Evolutionary conservation across 2,797 vertebrate species (phyloP), one percentile per base, ranked within the genome.

Genomic region (Ficedula albicollis): DNA sequence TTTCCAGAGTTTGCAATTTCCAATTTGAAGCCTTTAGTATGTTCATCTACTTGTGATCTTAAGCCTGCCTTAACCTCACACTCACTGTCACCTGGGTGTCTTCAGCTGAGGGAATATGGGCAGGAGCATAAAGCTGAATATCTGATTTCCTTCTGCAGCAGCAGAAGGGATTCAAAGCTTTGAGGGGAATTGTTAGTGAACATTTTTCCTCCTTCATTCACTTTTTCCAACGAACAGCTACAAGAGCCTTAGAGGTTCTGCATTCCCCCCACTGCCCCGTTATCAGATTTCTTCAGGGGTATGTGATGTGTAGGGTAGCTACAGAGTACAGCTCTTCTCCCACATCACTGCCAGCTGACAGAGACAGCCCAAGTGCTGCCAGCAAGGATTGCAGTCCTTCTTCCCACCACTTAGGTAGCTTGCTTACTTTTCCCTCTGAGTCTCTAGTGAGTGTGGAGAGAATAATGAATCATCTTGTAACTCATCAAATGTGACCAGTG

Each of bases 401-500:
- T 75, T 79, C 29, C 67, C 26, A 75, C n/a, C 29, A 54, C 25
- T 64, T 87, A 38, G 55, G 16, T 13, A 76, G 30, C 59, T 81
- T 51, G 8, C 29, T 83, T 83, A 39, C 85, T 70, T 81, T 75
- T 70, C 41, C 79, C 13, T 67, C 79, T 67, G 64, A 63, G 30
- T 70, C 39, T 74, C 36, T 52, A 46, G 36, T 59, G 44, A 73
- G 43, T 15, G 6, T 30, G 11, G n/a, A 60, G 41, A 69, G 36
- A 68, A 52, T 68, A 29, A 48, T 77, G 56, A 34, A 85, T 74
- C 49, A 85, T 22, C 30, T 68, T 70, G 22, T 67, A 94, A 82
- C 49, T 87, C 83, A 89, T 72, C 54, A 87, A 72, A 94, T 44
- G 32, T 92, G 54, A 85, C 72, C 86, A 87, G 69, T 6, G 72